Conservation (phyloP, 2,888 invertebrate species). For the Nemotelus pantherinus region DNA sequence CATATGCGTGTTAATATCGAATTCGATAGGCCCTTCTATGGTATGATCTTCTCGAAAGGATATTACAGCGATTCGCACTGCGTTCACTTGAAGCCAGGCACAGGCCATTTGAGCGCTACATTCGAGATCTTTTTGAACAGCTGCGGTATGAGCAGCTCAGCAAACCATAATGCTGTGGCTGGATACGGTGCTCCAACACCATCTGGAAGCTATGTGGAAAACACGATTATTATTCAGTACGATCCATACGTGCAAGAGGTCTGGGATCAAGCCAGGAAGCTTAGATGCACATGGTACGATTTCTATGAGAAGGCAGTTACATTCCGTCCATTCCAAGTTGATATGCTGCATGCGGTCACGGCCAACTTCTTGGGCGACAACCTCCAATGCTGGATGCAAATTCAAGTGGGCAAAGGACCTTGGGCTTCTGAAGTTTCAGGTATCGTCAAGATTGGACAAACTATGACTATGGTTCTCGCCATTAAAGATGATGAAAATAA, state of each 20-base stretch:
- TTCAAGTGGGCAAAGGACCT: constrained; percentile 94
- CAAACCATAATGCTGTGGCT: constrained; percentile 85
- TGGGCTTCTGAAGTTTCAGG: constrained; percentile 98
- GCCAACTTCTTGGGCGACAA: constrained; percentile 96
- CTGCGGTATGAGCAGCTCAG: constrained; percentile 94
- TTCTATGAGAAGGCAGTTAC: constrained; percentile 95
- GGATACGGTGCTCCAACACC: constrained; percentile 88
- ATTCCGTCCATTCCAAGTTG: constrained; percentile 94
- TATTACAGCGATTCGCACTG: constrained; percentile 92
- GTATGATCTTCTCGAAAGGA: constrained; percentile 95
- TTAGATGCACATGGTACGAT: constrained; percentile 95
- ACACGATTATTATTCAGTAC: constrained; percentile 93
- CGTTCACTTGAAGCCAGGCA: constrained; percentile 90
- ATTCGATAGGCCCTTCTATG: constrained; percentile 94
- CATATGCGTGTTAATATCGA: constrained; percentile 96
- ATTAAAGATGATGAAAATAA: constrained; percentile 96
- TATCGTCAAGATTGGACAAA: constrained; percentile 94
- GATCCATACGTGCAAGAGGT: constrained; percentile 95
- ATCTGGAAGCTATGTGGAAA: constrained; percentile 92
- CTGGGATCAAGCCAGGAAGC: constrained; percentile 91
- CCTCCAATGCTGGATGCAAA: constrained; percentile 97
- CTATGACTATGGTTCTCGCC: constrained; percentile 96
- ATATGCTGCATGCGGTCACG: constrained; percentile 93
- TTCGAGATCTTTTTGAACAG: constrained; percentile 94
- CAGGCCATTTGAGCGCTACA: constrained; percentile 89